phyloP scores from a whole-genome alignment of 30 jellyfish, hydroid and myxozoan species.

The Phacellophora camtschatica region DNA sequence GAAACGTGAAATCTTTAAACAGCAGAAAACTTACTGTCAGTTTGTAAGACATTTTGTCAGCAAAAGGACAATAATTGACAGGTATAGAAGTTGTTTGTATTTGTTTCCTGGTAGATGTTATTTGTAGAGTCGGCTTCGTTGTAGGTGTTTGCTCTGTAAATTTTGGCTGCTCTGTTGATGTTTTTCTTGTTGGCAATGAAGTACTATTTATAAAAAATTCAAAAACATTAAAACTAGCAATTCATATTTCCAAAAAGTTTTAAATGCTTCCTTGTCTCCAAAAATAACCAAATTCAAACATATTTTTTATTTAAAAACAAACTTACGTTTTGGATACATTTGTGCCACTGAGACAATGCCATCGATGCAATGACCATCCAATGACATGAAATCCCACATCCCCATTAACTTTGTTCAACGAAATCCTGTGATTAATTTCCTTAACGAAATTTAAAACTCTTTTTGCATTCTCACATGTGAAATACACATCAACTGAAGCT shows the following conservation, averaged over 20 bases:
- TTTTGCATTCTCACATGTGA: constrained; percentile 27
- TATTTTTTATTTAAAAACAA: too few species aligned
- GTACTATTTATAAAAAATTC: not conserved
- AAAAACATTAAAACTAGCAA: too few species aligned
- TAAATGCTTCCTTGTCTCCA: too few species aligned
- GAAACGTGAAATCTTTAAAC: not conserved
- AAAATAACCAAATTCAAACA: too few species aligned
- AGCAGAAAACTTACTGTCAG: not conserved
- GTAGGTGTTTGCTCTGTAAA: too few species aligned
- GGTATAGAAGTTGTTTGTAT: not conserved
- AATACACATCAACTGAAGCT: constrained; percentile 39
- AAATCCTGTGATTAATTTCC: not conserved
- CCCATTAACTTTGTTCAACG: not conserved
- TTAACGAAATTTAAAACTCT: not conserved
- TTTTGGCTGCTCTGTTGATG: too few species aligned
- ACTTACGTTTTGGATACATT: constrained; percentile 24
- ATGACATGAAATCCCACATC: constrained; percentile 57
- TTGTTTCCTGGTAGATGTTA: too few species aligned
- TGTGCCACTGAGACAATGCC: constrained; percentile 19
- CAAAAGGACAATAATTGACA: not conserved
- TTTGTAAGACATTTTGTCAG: not conserved
- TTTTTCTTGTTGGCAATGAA: not conserved
- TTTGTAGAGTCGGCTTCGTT: too few species aligned
- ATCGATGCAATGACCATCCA: constrained; percentile 27
- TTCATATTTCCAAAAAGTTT: too few species aligned